phyloP scores from a whole-genome alignment of 1,140 invertebrate genomes.

The Leptinotarsa lineolata region DNA sequence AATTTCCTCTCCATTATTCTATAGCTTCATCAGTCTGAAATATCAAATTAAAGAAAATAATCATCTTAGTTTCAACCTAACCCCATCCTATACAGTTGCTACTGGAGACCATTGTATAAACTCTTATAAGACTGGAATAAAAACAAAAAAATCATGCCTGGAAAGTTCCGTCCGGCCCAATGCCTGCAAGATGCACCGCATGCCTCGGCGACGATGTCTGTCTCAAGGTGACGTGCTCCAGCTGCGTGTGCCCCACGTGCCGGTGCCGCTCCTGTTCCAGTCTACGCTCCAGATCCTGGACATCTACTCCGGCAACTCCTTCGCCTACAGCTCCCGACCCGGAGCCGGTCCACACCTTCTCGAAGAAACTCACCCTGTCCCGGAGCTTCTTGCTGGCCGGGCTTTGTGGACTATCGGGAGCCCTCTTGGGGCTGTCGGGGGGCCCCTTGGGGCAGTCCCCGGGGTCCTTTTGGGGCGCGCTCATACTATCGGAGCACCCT shows the following conservation, averaged over 20 bases:
- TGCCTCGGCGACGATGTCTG: constrained; percentile 59
- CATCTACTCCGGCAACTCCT: constrained; percentile 62
- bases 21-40: too few species aligned
- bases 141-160: constrained; percentile 38
- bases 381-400: constrained; percentile 59
- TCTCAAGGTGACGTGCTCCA: constrained; percentile 63
- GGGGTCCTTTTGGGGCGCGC: constrained; percentile 36
- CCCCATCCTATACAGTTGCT: too few species aligned
- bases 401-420: constrained; percentile 38
- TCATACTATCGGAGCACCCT: constrained; percentile 31
- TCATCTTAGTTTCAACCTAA: too few species aligned
- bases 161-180: constrained; percentile 43
- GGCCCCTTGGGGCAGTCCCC: constrained; percentile 41
- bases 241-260: constrained; percentile 58
- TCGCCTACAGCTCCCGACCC: constrained; percentile 58
- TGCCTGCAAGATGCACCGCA: constrained; percentile 47
- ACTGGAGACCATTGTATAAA: too few species aligned
- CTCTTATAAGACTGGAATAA: background rate
- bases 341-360: constrained; percentile 71
- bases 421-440: constrained; percentile 39
- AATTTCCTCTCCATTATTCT: too few species aligned
- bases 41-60: too few species aligned
- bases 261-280: constrained; percentile 63
- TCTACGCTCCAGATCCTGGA: constrained; percentile 65
- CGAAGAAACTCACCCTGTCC: constrained; percentile 76